A percentile compares a stretch with the other conserved stretches of the same genome.
Conservation (phyloP, 30 jellyfish, hydroid and myxozoan species). For the Chironex yamaguchii region DNA sequence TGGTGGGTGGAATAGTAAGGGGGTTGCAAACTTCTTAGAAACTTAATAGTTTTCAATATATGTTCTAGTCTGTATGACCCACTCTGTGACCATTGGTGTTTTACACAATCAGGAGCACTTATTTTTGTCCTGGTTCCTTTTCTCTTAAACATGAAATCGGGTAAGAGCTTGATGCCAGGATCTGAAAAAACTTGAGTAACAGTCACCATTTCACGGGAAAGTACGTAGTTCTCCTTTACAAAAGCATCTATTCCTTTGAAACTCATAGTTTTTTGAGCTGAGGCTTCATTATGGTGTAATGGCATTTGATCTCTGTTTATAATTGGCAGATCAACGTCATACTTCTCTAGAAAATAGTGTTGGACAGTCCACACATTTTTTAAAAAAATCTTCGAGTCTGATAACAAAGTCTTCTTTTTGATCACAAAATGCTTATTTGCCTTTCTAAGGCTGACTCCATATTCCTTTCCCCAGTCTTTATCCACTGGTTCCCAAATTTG, state of each 20-base stretch:
- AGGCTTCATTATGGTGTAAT: slow-evolving; percentile 69
- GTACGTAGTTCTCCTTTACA: slow-evolving; percentile 62
- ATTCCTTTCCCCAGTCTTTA: slow-evolving; percentile 67
- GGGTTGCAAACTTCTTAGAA: no score
- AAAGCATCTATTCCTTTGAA: slow-evolving; percentile 46
- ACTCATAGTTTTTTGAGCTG: no score
- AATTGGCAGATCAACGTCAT: slow-evolving; percentile 83
- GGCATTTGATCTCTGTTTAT: slow-evolving; percentile 84
- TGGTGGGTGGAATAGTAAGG: no score
- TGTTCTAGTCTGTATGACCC: slow-evolving; percentile 74
- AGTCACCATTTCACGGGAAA: slow-evolving; percentile 69
- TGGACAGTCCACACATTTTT: slow-evolving; percentile 72
- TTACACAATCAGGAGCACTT: slow-evolving; percentile 29
- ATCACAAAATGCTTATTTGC: slow-evolving; percentile 74
- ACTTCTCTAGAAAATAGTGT: slow-evolving; percentile 42
- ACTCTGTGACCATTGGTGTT: slow-evolving; percentile 70
- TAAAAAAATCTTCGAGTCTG: slow-evolving; percentile 36
- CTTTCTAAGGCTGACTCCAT: slow-evolving; percentile 66
- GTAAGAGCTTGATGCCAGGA: slow-evolving; percentile 7
- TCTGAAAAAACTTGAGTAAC: slow-evolving; percentile 41
- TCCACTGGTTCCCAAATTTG: slow-evolving; percentile 54
- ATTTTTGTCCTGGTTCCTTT: slow-evolving; percentile 57
- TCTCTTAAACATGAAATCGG: slow-evolving; percentile 71
- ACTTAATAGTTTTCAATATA: slow-evolving; percentile 45
- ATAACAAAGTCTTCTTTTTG: slow-evolving; percentile 42